Conservation (phyloP, 1,140 invertebrate species). For the Cylas formicarius region DNA sequence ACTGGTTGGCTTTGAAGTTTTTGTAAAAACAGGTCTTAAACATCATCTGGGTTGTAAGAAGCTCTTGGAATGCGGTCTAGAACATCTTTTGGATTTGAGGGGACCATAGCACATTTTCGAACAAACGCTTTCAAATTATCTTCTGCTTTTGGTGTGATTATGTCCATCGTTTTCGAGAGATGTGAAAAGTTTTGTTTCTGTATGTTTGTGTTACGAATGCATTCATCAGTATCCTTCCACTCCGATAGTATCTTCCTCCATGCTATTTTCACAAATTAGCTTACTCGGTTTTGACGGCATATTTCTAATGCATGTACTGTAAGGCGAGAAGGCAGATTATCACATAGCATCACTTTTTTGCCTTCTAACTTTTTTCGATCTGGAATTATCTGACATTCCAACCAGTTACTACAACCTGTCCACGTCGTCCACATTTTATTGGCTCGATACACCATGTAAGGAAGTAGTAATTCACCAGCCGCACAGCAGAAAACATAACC, state of each 20-base stretch:
- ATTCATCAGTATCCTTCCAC: conserved; percentile 7
- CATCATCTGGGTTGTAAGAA: background rate
- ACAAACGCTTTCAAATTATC: conserved; percentile 10
- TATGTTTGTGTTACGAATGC: no score
- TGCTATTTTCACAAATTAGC: conserved; percentile 8
- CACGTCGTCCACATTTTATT: conserved; percentile 12
- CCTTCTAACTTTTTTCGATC: conserved; percentile 3
- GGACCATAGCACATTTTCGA: conserved; percentile 5
- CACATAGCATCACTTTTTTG: conserved; percentile 10
- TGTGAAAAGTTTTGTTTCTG: conserved; percentile 7
- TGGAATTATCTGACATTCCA: conserved; percentile 4
- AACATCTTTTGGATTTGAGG: background rate
- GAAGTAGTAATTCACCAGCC: background rate
- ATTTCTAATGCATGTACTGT: no score
- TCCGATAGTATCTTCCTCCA: conserved; percentile 7
- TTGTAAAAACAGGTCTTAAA: background rate
- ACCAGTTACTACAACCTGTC: conserved; percentile 5
- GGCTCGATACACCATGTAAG: conserved; percentile 9
- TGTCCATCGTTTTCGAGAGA: background rate
- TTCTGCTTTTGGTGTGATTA: conserved; percentile 1
- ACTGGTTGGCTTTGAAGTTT: background rate
- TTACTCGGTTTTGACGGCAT: conserved; percentile 6
- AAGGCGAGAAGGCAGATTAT: conserved; percentile 4
- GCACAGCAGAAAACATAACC: conserved; percentile 1
- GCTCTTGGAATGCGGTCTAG: conserved; percentile 1